phyloP scores from a whole-genome alignment of 2,888 invertebrate genomes.

The Sylvicola cinctus region DNA sequence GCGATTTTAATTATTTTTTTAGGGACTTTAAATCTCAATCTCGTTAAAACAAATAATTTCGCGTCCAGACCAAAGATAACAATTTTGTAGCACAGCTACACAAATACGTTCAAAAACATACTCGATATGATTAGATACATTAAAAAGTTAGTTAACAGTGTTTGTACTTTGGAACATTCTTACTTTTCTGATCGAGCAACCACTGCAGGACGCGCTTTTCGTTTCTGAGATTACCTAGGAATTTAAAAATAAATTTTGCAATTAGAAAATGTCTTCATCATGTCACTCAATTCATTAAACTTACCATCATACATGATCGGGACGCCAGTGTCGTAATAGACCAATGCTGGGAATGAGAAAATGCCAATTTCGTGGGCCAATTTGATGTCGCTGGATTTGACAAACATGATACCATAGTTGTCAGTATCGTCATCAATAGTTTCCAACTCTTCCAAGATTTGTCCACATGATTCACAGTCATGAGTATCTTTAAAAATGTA shows the following conservation, averaged over 20 bases:
- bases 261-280: not conserved
- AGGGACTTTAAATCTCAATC: slow-evolving; percentile 15
- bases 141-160: too few species aligned
- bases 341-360: slow-evolving; percentile 77
- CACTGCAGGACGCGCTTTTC: slow-evolving; percentile 90
- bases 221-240: slow-evolving; percentile 72
- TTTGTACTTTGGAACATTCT: slow-evolving; percentile 25
- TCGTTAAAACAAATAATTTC: slow-evolving; percentile 10
- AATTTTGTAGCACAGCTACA: not conserved
- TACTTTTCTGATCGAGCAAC: slow-evolving; percentile 92
- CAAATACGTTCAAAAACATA: slow-evolving; percentile 1
- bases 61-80: not conserved
- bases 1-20: too few species aligned
- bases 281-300: slow-evolving; percentile 14
- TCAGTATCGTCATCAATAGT: slow-evolving; percentile 86
- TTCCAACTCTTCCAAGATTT: slow-evolving; percentile 71
- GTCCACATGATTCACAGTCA: slow-evolving; percentile 64
- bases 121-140: too few species aligned
- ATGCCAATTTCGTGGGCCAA: slow-evolving; percentile 80
- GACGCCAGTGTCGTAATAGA: slow-evolving; percentile 83
- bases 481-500: slow-evolving; percentile 43
- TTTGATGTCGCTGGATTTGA: slow-evolving; percentile 78
- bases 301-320: slow-evolving; percentile 91
- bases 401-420: slow-evolving; percentile 81
- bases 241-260: slow-evolving; percentile 5